A percentile compares a stretch with the other conserved stretches of the same genome.
These are phyloP conservation scores for Gandaritis pyraliata DNA, from an alignment of 2,888 invertebrate species.

Conservation along the genomic window DNA sequence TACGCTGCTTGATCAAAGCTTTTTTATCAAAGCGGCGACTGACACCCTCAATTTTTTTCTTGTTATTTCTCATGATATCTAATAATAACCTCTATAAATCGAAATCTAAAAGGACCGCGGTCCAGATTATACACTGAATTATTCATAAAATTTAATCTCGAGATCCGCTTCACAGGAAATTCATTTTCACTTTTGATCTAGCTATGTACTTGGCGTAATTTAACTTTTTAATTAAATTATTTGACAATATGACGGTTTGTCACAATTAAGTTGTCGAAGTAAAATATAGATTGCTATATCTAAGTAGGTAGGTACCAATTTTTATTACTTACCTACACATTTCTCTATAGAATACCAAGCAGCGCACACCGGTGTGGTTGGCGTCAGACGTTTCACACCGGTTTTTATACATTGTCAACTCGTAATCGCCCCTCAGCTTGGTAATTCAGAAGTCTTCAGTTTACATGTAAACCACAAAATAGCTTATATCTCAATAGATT, in stretches of 20 bases:
- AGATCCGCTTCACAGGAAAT: constrained; percentile 33
- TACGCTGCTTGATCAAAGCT: too few species aligned
- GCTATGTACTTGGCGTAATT: constrained; percentile 32
- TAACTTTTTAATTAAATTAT: constrained; percentile 33
- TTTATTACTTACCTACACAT: too few species aligned
- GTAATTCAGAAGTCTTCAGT: too few species aligned
- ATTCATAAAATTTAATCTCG: constrained; percentile 40
- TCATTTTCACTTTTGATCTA: constrained; percentile 38
- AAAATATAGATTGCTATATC: neutral
- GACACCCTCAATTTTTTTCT: neutral
- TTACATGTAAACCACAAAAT: too few species aligned
- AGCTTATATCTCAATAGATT: too few species aligned
- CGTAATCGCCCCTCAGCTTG: too few species aligned
- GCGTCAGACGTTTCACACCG: too few species aligned
- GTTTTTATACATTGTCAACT: too few species aligned
- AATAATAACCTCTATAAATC: constrained; percentile 25
- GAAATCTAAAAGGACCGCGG: constrained; percentile 31
- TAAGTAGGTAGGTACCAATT: too few species aligned
- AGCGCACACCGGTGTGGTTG: too few species aligned
- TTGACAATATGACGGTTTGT: constrained; percentile 9
- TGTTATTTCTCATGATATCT: constrained; percentile 2
- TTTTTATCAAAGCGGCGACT: neutral
- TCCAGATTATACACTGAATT: constrained; percentile 39
- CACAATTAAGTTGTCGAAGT: neutral
- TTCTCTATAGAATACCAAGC: too few species aligned